Base-by-base conservation (phyloP, 2,113 vertebrate genomes). In the Empidonax alnorum region DNA sequence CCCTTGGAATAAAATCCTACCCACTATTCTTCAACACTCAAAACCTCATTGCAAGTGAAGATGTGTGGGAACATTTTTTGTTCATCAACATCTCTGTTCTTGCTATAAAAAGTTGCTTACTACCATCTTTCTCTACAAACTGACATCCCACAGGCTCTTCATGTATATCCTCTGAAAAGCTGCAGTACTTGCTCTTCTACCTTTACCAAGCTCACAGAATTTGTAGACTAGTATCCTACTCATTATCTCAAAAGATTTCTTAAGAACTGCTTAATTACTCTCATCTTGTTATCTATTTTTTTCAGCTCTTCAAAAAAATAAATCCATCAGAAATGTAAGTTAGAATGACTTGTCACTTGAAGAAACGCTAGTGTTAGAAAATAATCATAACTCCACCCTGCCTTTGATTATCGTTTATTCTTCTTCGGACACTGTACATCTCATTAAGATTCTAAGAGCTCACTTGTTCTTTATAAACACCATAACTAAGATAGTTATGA, bases 41-140 rank as follows among this genome's bases (percentile, higher is more conserved):
- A 83, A 87, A 92, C 6, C 47, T 72, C 61, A 44, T 37, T 71
- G 50, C 42, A 86, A 88, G 72, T 56, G 22, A 74, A 67, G 61
- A 67, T 81, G 44, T 84, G 75, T 61, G 35, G 65, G 68, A 91
- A 68, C 22, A 41, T n/a, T 81, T 87, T 86, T 86, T 93, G 88
- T 87, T 80, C 90, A 92, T 71, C 74, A 78, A n/a, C 65, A 56
- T 37, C 67, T 87, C 84, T 84, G 30, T 65, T 88, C 75, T 62
- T 84, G 30, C 61, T 86, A 78, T 88, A 84, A 94, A 83, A 86
- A 73, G 39, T 87, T 90, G 61, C 84, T 94, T 94, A 69, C 68
- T 86, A 58, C 82, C 41, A 27, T 82, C 23, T 87, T 93, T 91
- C 52, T 21, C 86, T 85, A 76, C 44, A 80, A 81, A 81, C 8